Conservation (phyloP, 2,888 invertebrate genomes). For the Cremastinae sp. region DNA sequence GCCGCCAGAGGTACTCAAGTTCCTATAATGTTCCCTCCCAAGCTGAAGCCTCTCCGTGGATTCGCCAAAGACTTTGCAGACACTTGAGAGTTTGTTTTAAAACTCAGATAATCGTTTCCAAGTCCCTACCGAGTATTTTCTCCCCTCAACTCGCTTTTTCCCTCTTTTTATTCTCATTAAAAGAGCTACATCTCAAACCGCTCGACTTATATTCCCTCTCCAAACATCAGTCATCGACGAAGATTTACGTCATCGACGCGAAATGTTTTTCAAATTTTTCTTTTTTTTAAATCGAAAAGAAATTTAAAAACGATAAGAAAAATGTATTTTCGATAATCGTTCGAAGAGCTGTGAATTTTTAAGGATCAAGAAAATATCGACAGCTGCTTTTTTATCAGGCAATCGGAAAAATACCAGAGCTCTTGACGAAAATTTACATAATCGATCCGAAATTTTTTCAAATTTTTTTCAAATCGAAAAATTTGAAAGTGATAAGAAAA, state of each 20-base stretch:
- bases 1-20: constrained; percentile 51
- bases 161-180: constrained; percentile 2
- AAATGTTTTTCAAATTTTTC: too few relatives aligned
- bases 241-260: constrained; percentile 38
- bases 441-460: too few relatives aligned
- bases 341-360: too few relatives aligned
- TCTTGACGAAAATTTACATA: too few relatives aligned
- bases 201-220: constrained; percentile 47
- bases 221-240: constrained; percentile 39
- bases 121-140: constrained; percentile 63
- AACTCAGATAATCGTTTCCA: constrained; percentile 79
- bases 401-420: too few relatives aligned
- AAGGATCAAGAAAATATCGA: too few relatives aligned
- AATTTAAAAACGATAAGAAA: too few relatives aligned
- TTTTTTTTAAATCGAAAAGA: too few relatives aligned
- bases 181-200: constrained; percentile 42
- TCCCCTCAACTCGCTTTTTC: constrained; percentile 7
- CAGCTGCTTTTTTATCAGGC: too few relatives aligned
- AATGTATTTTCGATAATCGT: too few relatives aligned
- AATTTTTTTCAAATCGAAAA: constrained; percentile 14
- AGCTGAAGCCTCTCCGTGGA: constrained; percentile 61
- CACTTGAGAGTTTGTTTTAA: constrained; percentile 79
- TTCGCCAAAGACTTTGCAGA: constrained; percentile 78
- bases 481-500: constrained; percentile 11
- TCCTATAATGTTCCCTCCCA: constrained; percentile 26